phyloP scores from a whole-genome alignment of 2,113 vertebrate genomes.

The Holacanthus passer region DNA sequence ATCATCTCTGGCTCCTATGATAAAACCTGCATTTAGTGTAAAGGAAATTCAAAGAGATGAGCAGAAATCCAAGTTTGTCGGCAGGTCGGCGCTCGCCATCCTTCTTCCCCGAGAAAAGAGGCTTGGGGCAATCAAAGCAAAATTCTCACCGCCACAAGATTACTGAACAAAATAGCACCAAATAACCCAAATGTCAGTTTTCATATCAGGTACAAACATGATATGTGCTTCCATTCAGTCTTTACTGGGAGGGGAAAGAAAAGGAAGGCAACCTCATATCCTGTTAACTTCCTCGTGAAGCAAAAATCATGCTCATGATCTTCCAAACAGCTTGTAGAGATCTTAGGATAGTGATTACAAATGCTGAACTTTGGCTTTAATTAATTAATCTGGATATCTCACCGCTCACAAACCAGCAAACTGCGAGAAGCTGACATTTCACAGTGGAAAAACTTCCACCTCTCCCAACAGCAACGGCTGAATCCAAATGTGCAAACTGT shows the following conservation, averaged over 20 bases:
- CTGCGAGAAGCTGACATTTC: background rate
- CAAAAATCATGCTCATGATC: background rate
- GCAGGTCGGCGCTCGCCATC: background rate
- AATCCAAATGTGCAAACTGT: slow-evolving; percentile 41
- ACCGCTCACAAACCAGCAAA: background rate
- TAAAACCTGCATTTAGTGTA: slow-evolving; percentile 21
- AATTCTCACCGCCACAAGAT: background rate
- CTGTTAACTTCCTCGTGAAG: background rate
- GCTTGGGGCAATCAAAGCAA: background rate
- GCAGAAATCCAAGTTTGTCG: background rate
- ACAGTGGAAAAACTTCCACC: background rate
- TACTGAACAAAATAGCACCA: background rate
- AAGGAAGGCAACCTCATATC: background rate
- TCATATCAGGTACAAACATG: background rate
- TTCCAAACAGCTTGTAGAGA: background rate
- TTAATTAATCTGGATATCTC: background rate
- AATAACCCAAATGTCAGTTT: no score
- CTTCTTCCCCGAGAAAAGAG: background rate
- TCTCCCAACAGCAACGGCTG: slow-evolving; percentile 16
- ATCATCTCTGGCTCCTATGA: slow-evolving; percentile 26
- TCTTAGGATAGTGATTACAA: background rate
- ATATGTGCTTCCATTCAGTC: no score
- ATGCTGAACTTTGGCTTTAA: background rate
- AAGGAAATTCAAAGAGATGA: slow-evolving; percentile 16
- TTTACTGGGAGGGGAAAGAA: no score